A percentile compares a stretch with the other conserved stretches of the same genome.
These are phyloP conservation scores for Hirtodrosophila confusa DNA, from an alignment of 2,888 invertebrate species.

Conservation along the genomic window DNA sequence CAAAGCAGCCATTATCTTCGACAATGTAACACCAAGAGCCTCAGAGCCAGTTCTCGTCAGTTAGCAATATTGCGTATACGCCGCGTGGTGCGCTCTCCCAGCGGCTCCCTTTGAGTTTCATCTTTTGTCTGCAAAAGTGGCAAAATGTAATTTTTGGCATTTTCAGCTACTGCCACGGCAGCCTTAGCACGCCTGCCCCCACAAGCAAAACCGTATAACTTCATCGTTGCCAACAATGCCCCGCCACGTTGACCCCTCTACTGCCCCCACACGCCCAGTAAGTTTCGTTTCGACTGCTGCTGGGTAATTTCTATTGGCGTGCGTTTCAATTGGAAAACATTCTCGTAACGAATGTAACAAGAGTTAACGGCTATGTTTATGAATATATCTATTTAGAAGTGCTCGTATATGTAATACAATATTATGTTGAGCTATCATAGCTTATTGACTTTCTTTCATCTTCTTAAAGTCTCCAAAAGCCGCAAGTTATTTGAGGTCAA, in stretches of 20 bases:
- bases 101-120: constrained; percentile 48
- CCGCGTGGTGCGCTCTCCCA: constrained; percentile 25
- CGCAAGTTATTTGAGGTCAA: neutral
- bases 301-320: constrained; percentile 38
- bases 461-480: constrained; percentile 2
- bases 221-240: constrained; percentile 12
- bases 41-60: constrained; percentile 15
- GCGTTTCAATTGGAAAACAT: constrained; percentile 42
- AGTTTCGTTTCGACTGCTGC: constrained; percentile 18
- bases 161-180: constrained; percentile 49
- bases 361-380: constrained; percentile 58
- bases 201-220: constrained; percentile 18
- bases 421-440: constrained; percentile 23
- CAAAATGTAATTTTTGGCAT: constrained; percentile 80
- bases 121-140: constrained; percentile 75
- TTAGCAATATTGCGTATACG: constrained; percentile 68
- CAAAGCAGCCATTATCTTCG: constrained; percentile 77
- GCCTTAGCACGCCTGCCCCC: constrained; percentile 43
- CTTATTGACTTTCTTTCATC: constrained; percentile 11
- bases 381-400: constrained; percentile 38
- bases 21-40: constrained; percentile 60
- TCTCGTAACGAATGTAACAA: constrained; percentile 48
- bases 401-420: constrained; percentile 16
- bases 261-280: constrained; percentile 18
- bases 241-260: neutral